Percentiles rank a stretch among this genome's conserved stretches.
Conservation (phyloP, 2,888 invertebrate species). For the Pollenia amentaria region DNA sequence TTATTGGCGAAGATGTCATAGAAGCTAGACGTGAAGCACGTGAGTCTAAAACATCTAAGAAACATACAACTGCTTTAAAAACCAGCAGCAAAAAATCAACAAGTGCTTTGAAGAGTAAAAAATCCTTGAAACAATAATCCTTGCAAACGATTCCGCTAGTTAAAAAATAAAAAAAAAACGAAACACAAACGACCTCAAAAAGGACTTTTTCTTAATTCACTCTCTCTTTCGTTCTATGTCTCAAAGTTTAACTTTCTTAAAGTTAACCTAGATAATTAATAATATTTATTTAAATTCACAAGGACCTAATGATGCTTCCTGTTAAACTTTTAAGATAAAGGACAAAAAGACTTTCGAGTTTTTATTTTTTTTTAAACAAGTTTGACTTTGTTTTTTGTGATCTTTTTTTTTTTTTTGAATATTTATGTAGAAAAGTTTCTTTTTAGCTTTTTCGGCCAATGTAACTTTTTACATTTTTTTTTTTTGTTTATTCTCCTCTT, state of each 20-base stretch:
- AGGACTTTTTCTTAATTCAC: conserved; percentile 44
- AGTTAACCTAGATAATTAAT: conserved; percentile 55
- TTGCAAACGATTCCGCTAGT: conserved; percentile 20
- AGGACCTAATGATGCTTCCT: conserved; percentile 45
- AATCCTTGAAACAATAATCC: conserved; percentile 80
- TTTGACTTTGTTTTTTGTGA: conserved; percentile 47
- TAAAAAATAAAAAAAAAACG: conserved; percentile 63
- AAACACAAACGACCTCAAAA: conserved; percentile 76
- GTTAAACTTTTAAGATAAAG: conserved; percentile 15
- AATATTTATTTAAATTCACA: conserved; percentile 46
- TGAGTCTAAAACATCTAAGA: conserved; percentile 88
- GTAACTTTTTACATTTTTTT: conserved; percentile 2
- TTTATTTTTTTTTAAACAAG: conserved; percentile 33
- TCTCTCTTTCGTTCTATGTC: conserved; percentile 7
- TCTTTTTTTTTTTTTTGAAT: conserved; percentile 16
- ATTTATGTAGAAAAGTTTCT: conserved; percentile 40
- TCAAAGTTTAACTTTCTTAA: background rate
- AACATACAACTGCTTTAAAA: conserved; percentile 77
- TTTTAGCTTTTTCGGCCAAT: background rate
- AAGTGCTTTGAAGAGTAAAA: conserved; percentile 83
- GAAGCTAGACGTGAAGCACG: conserved; percentile 90
- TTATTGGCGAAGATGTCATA: conserved; percentile 87
- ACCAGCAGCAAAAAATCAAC: conserved; percentile 82
- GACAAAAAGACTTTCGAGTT: conserved; percentile 25
- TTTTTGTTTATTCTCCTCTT: conserved; percentile 15